Conservation (phyloP, 1,140 invertebrate species). For the Pemphigus obesinymphae region DNA sequence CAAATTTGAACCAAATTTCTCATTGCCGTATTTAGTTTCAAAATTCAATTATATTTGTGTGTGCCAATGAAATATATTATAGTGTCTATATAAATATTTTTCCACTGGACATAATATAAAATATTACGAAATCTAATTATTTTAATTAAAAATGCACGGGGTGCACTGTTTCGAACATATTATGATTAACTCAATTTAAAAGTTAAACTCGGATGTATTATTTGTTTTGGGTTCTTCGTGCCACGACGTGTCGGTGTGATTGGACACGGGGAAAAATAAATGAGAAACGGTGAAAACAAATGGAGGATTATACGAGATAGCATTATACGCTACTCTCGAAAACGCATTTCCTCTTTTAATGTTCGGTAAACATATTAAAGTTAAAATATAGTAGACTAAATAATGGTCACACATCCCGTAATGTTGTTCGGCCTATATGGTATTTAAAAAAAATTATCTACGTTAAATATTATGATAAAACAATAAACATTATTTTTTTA, state of each 20-base stretch:
- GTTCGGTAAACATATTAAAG: not conserved
- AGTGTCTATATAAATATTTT: no score
- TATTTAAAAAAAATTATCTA: not conserved
- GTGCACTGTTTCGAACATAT: not conserved
- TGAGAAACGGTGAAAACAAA: not conserved
- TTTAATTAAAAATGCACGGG: no score
- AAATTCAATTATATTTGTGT: no score
- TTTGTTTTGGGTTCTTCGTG: not conserved
- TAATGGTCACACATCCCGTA: no score
- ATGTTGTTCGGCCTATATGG: not conserved
- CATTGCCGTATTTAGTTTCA: no score
- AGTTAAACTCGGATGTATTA: not conserved
- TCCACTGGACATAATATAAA: no score
- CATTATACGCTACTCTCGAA: not conserved
- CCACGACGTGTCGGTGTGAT: not conserved
- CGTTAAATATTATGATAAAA: no score
- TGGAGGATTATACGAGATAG: not conserved
- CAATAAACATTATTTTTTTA: no score
- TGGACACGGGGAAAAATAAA: not conserved
- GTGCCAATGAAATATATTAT: no score
- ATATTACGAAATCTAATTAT: no score
- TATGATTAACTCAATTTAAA: not conserved
- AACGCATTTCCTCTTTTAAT: not conserved
- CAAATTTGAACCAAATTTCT: no score
- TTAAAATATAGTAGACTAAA: not conserved